Conservation (phyloP, 2,888 invertebrate genomes). For the Polydrusus pterygomalis region DNA sequence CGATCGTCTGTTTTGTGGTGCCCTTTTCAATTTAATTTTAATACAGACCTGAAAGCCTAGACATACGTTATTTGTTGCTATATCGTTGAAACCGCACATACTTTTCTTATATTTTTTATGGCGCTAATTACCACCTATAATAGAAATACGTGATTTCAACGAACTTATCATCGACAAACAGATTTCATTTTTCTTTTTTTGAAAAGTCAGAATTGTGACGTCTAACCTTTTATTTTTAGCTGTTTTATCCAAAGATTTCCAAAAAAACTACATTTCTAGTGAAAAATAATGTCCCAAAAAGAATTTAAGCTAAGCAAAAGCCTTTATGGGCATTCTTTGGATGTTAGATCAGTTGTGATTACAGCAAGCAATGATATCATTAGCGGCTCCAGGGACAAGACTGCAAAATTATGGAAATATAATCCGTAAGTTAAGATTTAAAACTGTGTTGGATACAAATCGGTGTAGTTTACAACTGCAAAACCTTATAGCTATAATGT, state of each 20-base stretch:
- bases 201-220: constrained; percentile 19
- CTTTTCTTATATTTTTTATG: too few relatives aligned
- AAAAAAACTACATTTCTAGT: constrained; percentile 14
- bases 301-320: constrained; percentile 86
- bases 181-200: not conserved
- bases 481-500: not conserved
- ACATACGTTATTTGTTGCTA: not conserved
- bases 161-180: not conserved
- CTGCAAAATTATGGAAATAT: constrained; percentile 90
- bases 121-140: too few relatives aligned
- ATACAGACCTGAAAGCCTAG: constrained; percentile 6
- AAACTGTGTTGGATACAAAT: not conserved
- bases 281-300: constrained; percentile 58
- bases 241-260: constrained; percentile 7
- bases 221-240: constrained; percentile 24
- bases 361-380: constrained; percentile 83
- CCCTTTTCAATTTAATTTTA: not conserved
- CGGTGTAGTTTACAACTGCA: not conserved
- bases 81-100: not conserved
- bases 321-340: constrained; percentile 87
- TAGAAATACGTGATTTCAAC: too few relatives aligned
- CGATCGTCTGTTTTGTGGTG: too few relatives aligned
- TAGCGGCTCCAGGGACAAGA: constrained; percentile 92
- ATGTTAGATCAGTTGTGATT: constrained; percentile 86
- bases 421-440: constrained; percentile 75